Base-by-base conservation (phyloP, 2,888 invertebrate species). In the Heliconius sara region DNA sequence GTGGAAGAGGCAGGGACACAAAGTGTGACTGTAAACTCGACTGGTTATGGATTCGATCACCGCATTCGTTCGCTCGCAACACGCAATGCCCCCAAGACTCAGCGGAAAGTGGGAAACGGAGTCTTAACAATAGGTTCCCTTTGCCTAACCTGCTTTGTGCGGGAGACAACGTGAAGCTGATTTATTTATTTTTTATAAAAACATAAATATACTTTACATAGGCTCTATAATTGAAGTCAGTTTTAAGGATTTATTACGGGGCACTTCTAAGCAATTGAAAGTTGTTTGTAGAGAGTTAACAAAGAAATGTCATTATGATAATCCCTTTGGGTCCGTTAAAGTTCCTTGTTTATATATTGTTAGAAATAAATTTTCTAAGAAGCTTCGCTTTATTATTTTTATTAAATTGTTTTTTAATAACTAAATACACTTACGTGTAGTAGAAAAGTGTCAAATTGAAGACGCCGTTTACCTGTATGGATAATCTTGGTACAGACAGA, bases 251-350 rank as follows among this genome's bases (percentile, higher is more conserved):
- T 76, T 65, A 52, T 27, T 39, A 74, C 70, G 57, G 70, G 76
- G 74, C 79, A 66, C 73, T 66, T 30, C 16, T 47, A 16, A 30
- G 30, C 67, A 74, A 65, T 81, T 82, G 79, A 74, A 77, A 76
- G 13, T 67, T 74, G 63, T 65, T 75, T 79, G 71, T 74, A 39
- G 47, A 22, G 66, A 79, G 65, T 66, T 77, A 85, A 91, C 92
- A 93, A 92, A 89, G 89, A 89, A 91, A 91, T 89, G 88, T 90
- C 90, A 89, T 93, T 92, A 92, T 87, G 84, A 78, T 93, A 93
- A 94, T 94, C 93, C 89, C 89, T 88, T 80, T 88, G 90, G 89
- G 86, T 80, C 66, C 63, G 57, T 73, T 81, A 77, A 87, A 83
- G 70, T 12, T 70, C 81, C 82, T 89, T 91, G 89, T 91, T 87